Conservation (phyloP, 2,113 vertebrate genomes). For the Sphyrna mokarran region DNA sequence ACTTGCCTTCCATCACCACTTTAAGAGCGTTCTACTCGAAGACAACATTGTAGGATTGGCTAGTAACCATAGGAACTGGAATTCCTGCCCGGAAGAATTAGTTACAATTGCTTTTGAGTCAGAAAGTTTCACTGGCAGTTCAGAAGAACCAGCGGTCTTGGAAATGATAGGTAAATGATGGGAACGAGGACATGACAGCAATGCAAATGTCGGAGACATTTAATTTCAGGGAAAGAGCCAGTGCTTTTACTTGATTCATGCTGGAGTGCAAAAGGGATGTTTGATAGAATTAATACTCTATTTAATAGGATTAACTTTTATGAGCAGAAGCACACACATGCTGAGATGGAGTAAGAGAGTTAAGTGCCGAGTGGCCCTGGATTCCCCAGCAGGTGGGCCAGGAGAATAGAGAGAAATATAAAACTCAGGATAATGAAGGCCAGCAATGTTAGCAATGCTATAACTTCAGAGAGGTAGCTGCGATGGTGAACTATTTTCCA, state of each 20-base stretch:
- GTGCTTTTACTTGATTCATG: not conserved
- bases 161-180: not conserved
- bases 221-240: not conserved
- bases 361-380: not conserved
- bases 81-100: constrained; percentile 21
- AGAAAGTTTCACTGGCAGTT: constrained; percentile 14
- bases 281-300: not conserved
- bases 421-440: not conserved
- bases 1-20: not conserved
- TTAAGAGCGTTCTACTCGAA: not conserved
- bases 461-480: not conserved
- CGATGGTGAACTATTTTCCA: not conserved
- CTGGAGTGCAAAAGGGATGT: not conserved
- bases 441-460: not conserved
- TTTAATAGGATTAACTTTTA: constrained; percentile 1
- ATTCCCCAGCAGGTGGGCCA: not conserved
- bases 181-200: not conserved
- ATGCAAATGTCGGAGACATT: not conserved
- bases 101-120: constrained; percentile 29
- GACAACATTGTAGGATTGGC: not conserved
- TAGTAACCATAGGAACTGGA: constrained; percentile 10
- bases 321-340: not conserved
- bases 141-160: not conserved
- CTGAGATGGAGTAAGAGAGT: not conserved
- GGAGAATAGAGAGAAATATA: not conserved